phyloP scores from a whole-genome alignment of 2,113 vertebrate genomes.

The Anolis sagrei region DNA sequence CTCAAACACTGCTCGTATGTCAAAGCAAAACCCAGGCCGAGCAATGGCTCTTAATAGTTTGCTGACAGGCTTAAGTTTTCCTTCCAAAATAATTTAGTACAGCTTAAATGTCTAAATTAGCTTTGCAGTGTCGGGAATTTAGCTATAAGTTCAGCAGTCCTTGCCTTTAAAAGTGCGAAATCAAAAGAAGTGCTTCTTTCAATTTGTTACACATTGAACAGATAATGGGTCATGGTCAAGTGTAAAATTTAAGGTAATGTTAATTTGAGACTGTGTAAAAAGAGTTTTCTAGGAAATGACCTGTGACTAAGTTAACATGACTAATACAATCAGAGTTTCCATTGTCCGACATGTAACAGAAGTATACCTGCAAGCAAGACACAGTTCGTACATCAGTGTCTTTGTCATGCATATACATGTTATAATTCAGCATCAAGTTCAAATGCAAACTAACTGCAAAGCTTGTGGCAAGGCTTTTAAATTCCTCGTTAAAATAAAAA shows the following conservation, averaged over 20 bases:
- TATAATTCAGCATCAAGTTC: background rate
- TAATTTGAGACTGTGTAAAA: background rate
- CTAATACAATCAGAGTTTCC: background rate
- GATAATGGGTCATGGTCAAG: background rate
- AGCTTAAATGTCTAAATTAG: no score
- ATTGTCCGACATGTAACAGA: background rate
- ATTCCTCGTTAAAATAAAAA: no score
- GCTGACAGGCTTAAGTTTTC: background rate
- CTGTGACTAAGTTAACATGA: background rate
- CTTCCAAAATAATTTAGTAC: no score
- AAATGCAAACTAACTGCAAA: no score
- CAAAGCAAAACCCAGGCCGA: no score
- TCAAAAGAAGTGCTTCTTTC: background rate
- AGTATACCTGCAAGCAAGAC: background rate
- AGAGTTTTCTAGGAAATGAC: background rate
- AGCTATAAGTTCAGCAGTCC: background rate
- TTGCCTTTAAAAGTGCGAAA: background rate
- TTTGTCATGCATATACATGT: background rate
- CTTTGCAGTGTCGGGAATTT: no score
- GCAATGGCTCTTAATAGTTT: background rate
- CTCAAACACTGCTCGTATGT: no score
- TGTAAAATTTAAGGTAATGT: background rate
- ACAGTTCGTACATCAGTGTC: background rate
- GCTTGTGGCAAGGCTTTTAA: no score
- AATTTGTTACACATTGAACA: background rate